phyloP scores from a whole-genome alignment of 2,888 invertebrate species.

The Agrotis ipsilon region DNA sequence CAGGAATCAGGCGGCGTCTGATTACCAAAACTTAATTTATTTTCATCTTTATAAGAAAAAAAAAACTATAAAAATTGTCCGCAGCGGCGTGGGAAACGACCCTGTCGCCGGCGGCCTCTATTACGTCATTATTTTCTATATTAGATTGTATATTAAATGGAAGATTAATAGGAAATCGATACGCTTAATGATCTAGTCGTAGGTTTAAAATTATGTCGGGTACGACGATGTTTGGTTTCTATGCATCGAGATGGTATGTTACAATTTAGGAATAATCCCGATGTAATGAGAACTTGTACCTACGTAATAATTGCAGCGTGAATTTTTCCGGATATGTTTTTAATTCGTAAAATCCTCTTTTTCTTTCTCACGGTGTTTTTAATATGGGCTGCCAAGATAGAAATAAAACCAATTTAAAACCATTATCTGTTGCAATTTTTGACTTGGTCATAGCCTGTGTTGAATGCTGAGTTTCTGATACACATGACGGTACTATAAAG shows the following conservation, averaged over 20 bases:
- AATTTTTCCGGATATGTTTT: background rate
- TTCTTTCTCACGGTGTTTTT: slow-evolving; percentile 27
- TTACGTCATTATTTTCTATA: slow-evolving; percentile 91
- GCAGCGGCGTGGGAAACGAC: slow-evolving; percentile 89
- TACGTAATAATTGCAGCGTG: slow-evolving; percentile 12
- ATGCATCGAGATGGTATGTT: slow-evolving; percentile 23
- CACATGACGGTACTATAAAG: background rate
- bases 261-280: slow-evolving; percentile 28
- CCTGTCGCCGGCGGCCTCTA: slow-evolving; percentile 90
- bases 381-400: background rate
- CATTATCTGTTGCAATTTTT: slow-evolving; percentile 7
- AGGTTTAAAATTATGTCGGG: slow-evolving; percentile 70
- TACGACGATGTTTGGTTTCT: slow-evolving; percentile 44
- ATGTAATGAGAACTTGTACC: slow-evolving; percentile 40
- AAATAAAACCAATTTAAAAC: slow-evolving; percentile 10
- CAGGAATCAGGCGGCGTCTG: slow-evolving; percentile 87
- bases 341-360: slow-evolving; percentile 3
- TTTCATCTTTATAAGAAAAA: slow-evolving; percentile 83
- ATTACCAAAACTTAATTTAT: slow-evolving; percentile 91
- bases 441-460: background rate
- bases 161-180: slow-evolving; percentile 90
- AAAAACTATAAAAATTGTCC: slow-evolving; percentile 82
- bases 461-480: background rate
- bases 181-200: slow-evolving; percentile 78
- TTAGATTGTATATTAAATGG: slow-evolving; percentile 89